phyloP scores from a whole-genome alignment of 2,113 vertebrate species.

The Muntiacus reevesi region DNA sequence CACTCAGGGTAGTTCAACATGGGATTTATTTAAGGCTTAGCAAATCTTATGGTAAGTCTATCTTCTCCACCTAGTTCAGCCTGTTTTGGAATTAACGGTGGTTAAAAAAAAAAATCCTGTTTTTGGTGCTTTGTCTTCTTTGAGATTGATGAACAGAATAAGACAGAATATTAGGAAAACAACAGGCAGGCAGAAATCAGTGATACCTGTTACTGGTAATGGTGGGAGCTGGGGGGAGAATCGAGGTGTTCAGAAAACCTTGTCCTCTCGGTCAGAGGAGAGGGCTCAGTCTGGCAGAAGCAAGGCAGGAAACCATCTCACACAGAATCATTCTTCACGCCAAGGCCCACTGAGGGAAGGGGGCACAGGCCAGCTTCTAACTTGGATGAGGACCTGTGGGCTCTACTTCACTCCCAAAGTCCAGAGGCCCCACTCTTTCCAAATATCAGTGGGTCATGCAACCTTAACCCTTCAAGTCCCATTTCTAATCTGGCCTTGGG shows the following conservation, averaged over 20 bases:
- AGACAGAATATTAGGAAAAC: slow-evolving; percentile 1
- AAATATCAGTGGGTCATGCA: not conserved
- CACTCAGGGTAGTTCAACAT: slow-evolving; percentile 8
- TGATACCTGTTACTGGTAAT: not conserved
- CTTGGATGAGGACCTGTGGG: not conserved
- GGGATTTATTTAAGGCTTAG: slow-evolving; percentile 41
- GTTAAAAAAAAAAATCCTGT: not conserved
- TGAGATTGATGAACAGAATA: not conserved
- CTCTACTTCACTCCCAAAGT: not conserved
- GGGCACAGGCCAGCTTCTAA: not conserved
- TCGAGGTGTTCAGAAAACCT: not conserved
- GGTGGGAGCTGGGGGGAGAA: not conserved
- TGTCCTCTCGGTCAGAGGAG: not conserved
- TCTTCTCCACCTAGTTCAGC: slow-evolving; percentile 37
- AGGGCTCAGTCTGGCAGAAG: not conserved
- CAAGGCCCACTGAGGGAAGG: not conserved
- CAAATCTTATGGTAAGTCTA: slow-evolving; percentile 4
- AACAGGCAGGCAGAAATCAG: not conserved
- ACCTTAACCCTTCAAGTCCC: not conserved
- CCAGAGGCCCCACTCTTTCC: not conserved
- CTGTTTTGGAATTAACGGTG: slow-evolving; percentile 24
- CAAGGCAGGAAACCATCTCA: not conserved
- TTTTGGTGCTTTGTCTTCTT: not conserved
- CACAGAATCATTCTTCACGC: not conserved
- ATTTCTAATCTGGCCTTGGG: not conserved